phyloP scores from a whole-genome alignment of 64 coral and sea anemone genomes.

The Dendrophyllia cribrosa region DNA sequence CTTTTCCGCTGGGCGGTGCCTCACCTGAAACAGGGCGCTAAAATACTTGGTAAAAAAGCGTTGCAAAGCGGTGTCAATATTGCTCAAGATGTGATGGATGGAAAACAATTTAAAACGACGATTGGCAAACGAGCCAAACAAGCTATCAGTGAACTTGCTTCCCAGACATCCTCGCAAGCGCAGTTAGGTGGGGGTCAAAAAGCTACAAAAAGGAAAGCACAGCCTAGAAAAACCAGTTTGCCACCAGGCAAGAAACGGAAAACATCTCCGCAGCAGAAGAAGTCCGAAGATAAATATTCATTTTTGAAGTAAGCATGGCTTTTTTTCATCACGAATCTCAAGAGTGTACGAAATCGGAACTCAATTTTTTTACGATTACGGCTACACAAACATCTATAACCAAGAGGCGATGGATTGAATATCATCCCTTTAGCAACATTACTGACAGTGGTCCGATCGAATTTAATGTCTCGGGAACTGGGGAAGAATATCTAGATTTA shows the following conservation, averaged over 20 bases:
- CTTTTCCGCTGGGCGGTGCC: conserved; percentile 38
- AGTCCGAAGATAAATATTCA: not conserved
- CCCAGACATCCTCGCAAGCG: not conserved
- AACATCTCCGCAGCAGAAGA: not conserved
- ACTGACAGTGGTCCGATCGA: not conserved
- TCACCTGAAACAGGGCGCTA: not conserved
- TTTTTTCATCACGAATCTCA: not conserved
- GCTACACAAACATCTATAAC: conserved; percentile 7
- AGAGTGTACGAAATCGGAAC: conserved; percentile 28
- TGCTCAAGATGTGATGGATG: conserved; percentile 19
- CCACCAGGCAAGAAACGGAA: conserved; percentile 28
- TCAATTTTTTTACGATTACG: conserved; percentile 11
- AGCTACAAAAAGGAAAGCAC: too few species aligned
- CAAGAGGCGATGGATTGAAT: not conserved
- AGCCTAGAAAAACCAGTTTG: not conserved
- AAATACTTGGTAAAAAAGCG: not conserved
- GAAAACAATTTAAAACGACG: conserved; percentile 2
- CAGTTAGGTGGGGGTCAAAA: not conserved
- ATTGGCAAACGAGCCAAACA: not conserved
- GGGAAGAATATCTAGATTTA: conserved; percentile 8
- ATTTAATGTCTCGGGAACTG: conserved; percentile 19
- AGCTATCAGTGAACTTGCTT: not conserved
- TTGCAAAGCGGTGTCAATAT: not conserved
- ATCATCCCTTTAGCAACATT: conserved; percentile 3
- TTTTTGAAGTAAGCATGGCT: not conserved